Base-by-base conservation (phyloP, 1,140 invertebrate species). In the Cherax quadricarinatus region DNA sequence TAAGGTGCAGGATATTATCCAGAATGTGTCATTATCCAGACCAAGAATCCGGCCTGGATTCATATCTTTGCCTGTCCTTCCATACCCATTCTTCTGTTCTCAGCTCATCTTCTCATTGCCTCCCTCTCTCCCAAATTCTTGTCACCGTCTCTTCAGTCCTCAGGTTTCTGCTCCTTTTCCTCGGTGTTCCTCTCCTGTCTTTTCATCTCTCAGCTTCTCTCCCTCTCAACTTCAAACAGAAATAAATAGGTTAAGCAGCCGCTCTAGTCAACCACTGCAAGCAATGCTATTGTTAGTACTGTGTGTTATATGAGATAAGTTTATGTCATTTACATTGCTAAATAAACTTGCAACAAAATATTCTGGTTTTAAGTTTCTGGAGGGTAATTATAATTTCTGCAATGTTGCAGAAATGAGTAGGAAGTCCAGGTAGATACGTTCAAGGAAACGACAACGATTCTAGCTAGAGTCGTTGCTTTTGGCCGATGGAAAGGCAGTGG, bases 271-370 rank as follows among this genome's bases (percentile, higher is more conserved):
- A 89, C n/a, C 24, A 53, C 79, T 53, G 18, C 60, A 82, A 30
- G 62, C 79, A 49, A 83, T 49, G 49, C 66, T 83, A 80, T 83
- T 70, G 66, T 62, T 73, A 51, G 49, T 70, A 24, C 49, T 83
- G 10, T 51, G 87, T 89, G 88, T 89, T 89, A 84, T 49, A 83
- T 51, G 0, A 57, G 62, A 16, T 66, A 89, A 83, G 62, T 89
- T 30, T 24, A 66, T 89, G 88, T 89, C 88, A 83, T 88, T 57
- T 73, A 83, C 81, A 82, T 89, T 83, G 80, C 83, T 89, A 83
- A 89, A 83, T 89, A 89, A 89, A 89, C 60, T 85, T 85, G 83
- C 49, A 48, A 80, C 21, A 24, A 30, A 75, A 9, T 12, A 24
- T 75, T 7, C 24, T 24, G 70, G 3, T 82, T 82, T 49, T 41